Conservation (phyloP, 1,140 invertebrate species). For the Zeugodacus cucurbitae region DNA sequence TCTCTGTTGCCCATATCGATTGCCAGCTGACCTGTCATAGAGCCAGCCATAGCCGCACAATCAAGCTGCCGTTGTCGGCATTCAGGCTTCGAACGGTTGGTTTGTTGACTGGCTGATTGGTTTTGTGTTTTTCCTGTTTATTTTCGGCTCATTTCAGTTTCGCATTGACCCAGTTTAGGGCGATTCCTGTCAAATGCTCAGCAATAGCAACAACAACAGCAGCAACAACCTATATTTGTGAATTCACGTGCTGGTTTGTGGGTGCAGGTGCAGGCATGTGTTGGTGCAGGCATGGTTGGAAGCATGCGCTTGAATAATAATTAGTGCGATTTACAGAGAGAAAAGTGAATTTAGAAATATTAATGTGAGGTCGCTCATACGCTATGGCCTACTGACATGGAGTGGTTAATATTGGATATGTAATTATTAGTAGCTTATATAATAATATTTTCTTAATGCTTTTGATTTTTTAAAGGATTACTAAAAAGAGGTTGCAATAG, state of each 20-base stretch:
- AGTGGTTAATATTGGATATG: not conserved
- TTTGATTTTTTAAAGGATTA: too few relatives aligned
- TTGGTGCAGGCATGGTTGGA: not conserved
- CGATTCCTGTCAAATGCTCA: not conserved
- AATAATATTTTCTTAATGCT: too few relatives aligned
- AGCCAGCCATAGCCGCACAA: not conserved
- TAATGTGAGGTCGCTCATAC: not conserved
- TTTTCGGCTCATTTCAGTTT: slow-evolving; percentile 24
- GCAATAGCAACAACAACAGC: not conserved
- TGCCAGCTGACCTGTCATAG: not conserved
- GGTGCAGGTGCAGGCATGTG: not conserved
- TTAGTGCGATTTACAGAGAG: not conserved
- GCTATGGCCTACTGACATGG: not conserved
- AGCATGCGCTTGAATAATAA: not conserved
- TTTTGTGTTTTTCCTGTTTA: not conserved
- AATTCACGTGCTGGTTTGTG: not conserved
- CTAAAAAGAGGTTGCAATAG: too few relatives aligned
- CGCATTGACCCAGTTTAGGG: slow-evolving; percentile 1
- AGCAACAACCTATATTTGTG: not conserved
- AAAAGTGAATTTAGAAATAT: not conserved
- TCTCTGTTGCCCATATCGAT: not conserved
- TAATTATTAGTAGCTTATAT: too few relatives aligned
- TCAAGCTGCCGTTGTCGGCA: not conserved
- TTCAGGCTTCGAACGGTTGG: not conserved
- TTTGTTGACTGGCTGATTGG: slow-evolving; percentile 7